A percentile compares a stretch with the other conserved stretches of the same genome.
Evolutionary conservation across 92 coral and sea anemone species (phyloP).

Genomic region (Epizoanthus illoricatus): DNA sequence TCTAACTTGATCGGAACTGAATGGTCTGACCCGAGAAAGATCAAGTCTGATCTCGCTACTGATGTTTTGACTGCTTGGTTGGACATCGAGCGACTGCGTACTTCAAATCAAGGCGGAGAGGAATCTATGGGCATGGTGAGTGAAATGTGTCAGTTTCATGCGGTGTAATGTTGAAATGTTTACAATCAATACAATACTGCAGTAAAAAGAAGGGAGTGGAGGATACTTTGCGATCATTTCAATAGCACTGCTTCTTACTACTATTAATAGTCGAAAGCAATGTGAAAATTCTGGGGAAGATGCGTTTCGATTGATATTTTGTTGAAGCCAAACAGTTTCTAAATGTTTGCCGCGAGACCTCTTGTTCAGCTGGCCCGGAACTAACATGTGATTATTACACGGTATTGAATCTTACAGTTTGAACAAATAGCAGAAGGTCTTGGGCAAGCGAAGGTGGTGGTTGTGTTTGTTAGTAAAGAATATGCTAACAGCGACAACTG

Average conservation of each 20-base stretch:
- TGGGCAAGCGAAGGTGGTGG: constrained; percentile 72
- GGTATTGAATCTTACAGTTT: constrained; percentile 53
- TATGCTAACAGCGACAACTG: constrained; percentile 93
- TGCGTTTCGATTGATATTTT: constrained; percentile 16
- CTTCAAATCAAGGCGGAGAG: constrained; percentile 69
- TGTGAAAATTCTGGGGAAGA: no score
- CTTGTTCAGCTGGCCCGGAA: no score
- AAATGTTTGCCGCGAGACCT: constrained; percentile 71
- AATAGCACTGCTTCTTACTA: no score
- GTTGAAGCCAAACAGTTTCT: constrained; percentile 73
- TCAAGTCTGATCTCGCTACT: constrained; percentile 58
- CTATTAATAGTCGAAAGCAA: no score
- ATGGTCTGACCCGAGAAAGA: constrained; percentile 80
- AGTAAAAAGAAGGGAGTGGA: no score
- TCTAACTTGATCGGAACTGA: constrained; percentile 51
- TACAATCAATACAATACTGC: background rate
- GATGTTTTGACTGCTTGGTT: constrained; percentile 61
- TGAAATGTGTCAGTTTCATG: background rate
- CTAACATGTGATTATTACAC: no score
- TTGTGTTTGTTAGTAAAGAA: constrained; percentile 86
- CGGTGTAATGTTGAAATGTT: background rate
- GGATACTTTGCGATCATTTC: no score
- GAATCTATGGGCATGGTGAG: constrained; percentile 94
- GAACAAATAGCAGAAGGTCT: constrained; percentile 92
- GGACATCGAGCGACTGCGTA: constrained; percentile 70